These are phyloP conservation scores for Melipona beecheii DNA, from an alignment of 2,888 invertebrate species.

Conservation along the genomic window DNA sequence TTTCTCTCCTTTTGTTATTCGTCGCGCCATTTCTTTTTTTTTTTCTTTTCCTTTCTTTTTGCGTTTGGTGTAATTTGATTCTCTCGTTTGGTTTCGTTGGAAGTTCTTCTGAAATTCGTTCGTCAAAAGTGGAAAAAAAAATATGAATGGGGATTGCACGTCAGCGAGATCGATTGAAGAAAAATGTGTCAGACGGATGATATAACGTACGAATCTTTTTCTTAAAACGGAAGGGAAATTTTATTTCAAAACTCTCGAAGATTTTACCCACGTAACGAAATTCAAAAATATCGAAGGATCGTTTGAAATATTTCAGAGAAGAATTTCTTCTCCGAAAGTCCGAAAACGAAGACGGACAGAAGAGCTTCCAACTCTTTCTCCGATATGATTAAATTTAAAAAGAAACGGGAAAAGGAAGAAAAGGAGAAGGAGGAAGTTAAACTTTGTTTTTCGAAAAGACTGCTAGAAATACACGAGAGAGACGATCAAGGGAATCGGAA, in stretches of 20 bases:
- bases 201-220: neutral
- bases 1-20: neutral
- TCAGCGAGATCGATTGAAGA: neutral
- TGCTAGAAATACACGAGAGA: conserved; percentile 16
- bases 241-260: no score
- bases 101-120: neutral
- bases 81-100: neutral
- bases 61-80: neutral
- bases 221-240: no score
- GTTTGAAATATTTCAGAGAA: no score
- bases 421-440: neutral
- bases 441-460: neutral
- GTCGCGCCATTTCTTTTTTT: neutral
- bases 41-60: neutral
- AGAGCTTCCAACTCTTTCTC: neutral
- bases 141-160: no score
- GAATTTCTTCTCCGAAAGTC: no score
- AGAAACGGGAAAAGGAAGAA: neutral
- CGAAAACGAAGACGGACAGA: neutral
- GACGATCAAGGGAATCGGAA: conserved; percentile 69
- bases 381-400: neutral
- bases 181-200: neutral
- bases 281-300: no score
- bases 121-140: neutral
- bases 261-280: no score